Base-by-base conservation (phyloP, 2,888 invertebrate genomes). In the Agriopis marginaria region DNA sequence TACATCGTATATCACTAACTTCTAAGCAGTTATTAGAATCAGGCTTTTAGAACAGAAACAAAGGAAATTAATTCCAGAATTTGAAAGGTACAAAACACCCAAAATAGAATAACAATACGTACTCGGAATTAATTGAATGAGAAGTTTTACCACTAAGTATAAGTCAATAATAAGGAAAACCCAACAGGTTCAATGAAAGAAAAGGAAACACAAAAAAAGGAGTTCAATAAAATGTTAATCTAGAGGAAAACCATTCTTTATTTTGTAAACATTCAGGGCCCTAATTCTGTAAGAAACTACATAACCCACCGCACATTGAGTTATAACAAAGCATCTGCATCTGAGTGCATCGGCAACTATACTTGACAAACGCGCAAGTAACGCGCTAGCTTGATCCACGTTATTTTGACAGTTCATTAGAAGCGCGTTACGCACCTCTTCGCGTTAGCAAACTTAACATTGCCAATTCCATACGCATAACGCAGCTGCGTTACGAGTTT, bases 1-100 rank as follows among this genome's bases (percentile, higher is more conserved):
- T 61, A 47, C 17, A 40, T 69, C 56, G 44, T 65, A 69, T 60
- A 64, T 68, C 53, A 63, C 42, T 55, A 14, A 40, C 60, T n/a
- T 23, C 40, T 45, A 39, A 54, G 45, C 9, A 45, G 60, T 61
- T 51, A 44, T 62, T 53, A 53, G 45, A 62, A 62, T 44, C 44
- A 11, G 62, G 62, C 42, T 17, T 45, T 53, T 32, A 32, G 53
- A 62, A 53, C 44, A 53, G 51, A 62, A 45, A 62, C 62, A 62
- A 62, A 53, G 53, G 44, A 51, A 51, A 23, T 61, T 1, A 32
- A 8, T 53, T 62, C n/a, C 62, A 62, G 23, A 62, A 32, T n/a
- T 45, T n/a, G 12, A 11, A 53, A 62, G 53, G 53, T 45, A 51
- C 42, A 44, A 42, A 51, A n/a, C 9, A 32, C 45, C 54, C 32